These are phyloP conservation scores for Simalia tracyae DNA, from an alignment of 2,797 vertebrate genomes.

Conservation along the genomic window DNA sequence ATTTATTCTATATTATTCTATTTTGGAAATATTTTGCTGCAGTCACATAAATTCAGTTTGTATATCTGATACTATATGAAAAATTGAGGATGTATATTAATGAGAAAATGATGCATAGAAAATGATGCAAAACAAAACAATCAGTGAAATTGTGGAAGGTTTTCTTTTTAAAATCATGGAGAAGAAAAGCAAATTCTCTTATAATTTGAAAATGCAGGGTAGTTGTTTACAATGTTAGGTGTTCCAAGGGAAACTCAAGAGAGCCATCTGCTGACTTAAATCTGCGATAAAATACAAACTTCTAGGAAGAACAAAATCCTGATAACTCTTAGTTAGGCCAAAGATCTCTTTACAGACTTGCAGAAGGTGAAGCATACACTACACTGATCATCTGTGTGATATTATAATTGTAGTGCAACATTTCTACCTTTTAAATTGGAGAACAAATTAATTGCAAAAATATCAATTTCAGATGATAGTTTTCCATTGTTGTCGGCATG, in stretches of 20 bases:
- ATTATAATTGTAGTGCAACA: slow-evolving; percentile 32
- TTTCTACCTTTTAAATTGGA: slow-evolving; percentile 27
- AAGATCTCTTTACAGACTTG: slow-evolving; percentile 31
- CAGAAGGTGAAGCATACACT: slow-evolving; percentile 12
- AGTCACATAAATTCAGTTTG: slow-evolving; percentile 16
- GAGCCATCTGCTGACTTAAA: slow-evolving; percentile 97
- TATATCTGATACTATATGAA: neutral
- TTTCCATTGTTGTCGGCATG: neutral
- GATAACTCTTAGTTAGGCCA: slow-evolving; percentile 30
- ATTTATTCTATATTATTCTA: neutral
- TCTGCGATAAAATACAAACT: slow-evolving; percentile 77
- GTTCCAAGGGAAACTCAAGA: slow-evolving; percentile 89
- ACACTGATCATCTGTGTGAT: neutral
- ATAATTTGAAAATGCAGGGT: slow-evolving; percentile 57
- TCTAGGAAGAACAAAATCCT: slow-evolving; percentile 34
- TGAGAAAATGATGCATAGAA: neutral
- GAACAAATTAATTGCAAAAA: slow-evolving; percentile 25
- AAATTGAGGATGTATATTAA: neutral
- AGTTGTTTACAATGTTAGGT: slow-evolving; percentile 71
- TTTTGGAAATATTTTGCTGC: neutral
- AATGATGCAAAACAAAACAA: slow-evolving; percentile 18
- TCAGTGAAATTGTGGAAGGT: slow-evolving; percentile 11
- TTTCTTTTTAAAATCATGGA: slow-evolving; percentile 38
- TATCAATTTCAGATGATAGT: neutral
- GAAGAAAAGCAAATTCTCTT: slow-evolving; percentile 52